A percentile compares a stretch with the other conserved stretches of the same genome.
Evolutionary conservation across 2,888 invertebrate genomes (phyloP).

Genomic region (Oscheius sp.): DNA sequence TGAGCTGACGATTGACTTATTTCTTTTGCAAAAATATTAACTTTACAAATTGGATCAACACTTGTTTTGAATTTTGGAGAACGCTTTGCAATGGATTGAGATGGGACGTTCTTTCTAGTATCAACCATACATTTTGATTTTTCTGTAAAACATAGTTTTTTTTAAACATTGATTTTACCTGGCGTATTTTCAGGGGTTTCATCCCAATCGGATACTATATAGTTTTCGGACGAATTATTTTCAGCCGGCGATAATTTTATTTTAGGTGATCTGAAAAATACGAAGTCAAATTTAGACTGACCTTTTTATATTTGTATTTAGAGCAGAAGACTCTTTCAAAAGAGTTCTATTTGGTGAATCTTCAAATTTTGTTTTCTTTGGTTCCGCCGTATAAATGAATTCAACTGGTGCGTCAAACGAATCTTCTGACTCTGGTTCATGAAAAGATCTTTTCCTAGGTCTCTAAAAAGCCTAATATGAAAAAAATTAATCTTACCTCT

Average conservation of each 20-base stretch:
- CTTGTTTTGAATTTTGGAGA: too few species aligned
- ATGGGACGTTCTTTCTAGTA: too few species aligned
- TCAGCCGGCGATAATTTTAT: not conserved
- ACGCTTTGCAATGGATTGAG: too few species aligned
- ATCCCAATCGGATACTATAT: constrained; percentile 19
- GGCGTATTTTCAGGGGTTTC: not conserved
- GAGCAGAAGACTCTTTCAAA: not conserved
- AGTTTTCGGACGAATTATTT: not conserved
- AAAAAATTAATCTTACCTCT: not conserved
- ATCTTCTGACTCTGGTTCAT: constrained; percentile 9
- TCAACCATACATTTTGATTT: too few species aligned
- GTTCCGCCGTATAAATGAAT: not conserved
- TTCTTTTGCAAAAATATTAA: too few species aligned
- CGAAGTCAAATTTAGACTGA: not conserved
- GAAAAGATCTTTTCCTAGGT: not conserved
- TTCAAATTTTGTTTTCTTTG: not conserved
- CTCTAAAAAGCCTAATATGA: not conserved
- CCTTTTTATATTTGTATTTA: constrained; percentile 5
- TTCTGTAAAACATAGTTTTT: not conserved
- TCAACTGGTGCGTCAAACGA: constrained; percentile 23
- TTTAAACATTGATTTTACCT: not conserved
- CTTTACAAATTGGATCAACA: too few species aligned
- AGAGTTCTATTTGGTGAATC: not conserved
- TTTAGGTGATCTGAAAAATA: not conserved
- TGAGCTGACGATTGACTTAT: too few species aligned